A percentile compares a stretch with the other conserved stretches of the same genome.
Conservation (phyloP, 2,888 invertebrate species). For the Hymenopus coronatus region DNA sequence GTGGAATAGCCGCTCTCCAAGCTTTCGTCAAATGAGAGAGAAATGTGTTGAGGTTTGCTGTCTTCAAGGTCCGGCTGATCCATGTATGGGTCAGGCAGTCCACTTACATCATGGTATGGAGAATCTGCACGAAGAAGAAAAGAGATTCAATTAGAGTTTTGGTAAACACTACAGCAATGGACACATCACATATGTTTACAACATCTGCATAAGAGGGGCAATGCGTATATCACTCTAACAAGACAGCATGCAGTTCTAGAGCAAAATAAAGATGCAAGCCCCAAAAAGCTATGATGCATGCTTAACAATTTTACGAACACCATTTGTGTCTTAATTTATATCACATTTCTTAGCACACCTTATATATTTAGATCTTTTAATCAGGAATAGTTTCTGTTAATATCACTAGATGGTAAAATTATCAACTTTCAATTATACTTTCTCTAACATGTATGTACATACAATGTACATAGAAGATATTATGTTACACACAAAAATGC, state of each 20-base stretch:
- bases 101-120: constrained; percentile 91
- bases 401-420: too few species aligned
- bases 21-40: constrained; percentile 89
- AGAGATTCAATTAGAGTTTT: background rate
- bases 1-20: constrained; percentile 92
- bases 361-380: background rate
- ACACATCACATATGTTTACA: background rate
- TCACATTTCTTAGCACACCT: background rate
- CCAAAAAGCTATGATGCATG: background rate
- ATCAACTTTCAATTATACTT: too few species aligned
- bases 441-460: too few species aligned
- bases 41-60: constrained; percentile 82
- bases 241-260: background rate
- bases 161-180: background rate
- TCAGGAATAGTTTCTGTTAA: too few species aligned
- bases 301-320: background rate
- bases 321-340: background rate
- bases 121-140: constrained; percentile 63
- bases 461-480: too few species aligned
- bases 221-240: background rate
- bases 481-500: too few species aligned
- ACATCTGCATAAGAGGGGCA: background rate
- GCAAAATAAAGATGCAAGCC: background rate
- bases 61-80: constrained; percentile 69
- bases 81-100: constrained; percentile 84